Base-by-base conservation (phyloP, 2,797 vertebrate species). In the Balearica regulorum region DNA sequence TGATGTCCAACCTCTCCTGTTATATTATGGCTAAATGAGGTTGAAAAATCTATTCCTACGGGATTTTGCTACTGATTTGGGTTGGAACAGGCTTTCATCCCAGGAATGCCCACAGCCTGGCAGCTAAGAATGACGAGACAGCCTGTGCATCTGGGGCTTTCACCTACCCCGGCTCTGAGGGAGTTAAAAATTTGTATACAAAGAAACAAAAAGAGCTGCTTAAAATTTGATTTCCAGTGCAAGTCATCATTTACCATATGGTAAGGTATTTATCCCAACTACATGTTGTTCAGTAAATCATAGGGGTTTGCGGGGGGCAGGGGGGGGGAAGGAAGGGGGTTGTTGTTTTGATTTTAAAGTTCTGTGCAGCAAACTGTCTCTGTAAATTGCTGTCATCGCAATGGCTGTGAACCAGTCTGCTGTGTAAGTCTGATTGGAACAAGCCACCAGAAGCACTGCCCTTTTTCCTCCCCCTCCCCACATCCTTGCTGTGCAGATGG, bases 181-280 rank as follows among this genome's bases (percentile, higher is more conserved):
- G 75, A 93, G 87, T 95, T 96, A 95, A 95, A 92, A 77, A 68
- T 66, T 43, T 60, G 20, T 89, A 49, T 46, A 77, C 66, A 82
- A 86, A 72, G 44, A 58, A 94, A 58, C 18, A 92, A 51, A 95
- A 95, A 83, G 43, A 84, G 62, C 80, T 79, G 87, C 85, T 90
- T 71, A 91, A 96, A 96, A 92, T 95, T 54, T 57, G 83, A 78
- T 70, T 89, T 86, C 49, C 60, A 91, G 81, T 91, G 90, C 70
- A 97, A 97, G 86, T 96, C 80, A 69, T 94, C 87, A 39, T 93
- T 97, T 75, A 69, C 83, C 90, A 96, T 96, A 94, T 96, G 96
- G 69, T 84, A 93, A 95, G 88, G 85, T 93, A 49, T 97, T 95
- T 96, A 93, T 79, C 85, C 48, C 73, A 81, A 37, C 79, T 90